Evolutionary conservation across 2,888 invertebrate genomes (phyloP), one percentile per base, ranked within the genome.

Genomic region (Microctonus brassicae): DNA sequence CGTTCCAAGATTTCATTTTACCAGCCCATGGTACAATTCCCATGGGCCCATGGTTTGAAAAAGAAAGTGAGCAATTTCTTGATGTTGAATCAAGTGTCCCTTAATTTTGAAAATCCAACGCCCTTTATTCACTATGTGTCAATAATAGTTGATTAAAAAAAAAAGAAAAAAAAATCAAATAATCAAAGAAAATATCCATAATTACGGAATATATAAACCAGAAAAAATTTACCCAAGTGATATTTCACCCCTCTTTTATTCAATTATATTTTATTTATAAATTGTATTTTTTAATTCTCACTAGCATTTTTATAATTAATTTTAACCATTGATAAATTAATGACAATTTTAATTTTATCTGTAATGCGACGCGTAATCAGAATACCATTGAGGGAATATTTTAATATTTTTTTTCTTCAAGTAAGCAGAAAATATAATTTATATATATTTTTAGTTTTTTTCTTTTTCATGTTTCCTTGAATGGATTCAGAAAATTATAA

Each of bases 1-100:
- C 81, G 85, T 85, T 83, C 87, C 87, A 83, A 79, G 80, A 81
- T 86, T 81, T 86, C 84, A 84, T 82, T 87, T 86, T 86, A 86
- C 84, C 82, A 82, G 80, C 79, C 87, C 87, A 78, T 87, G 86
- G 87, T 87, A 87, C 84, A 87, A 87, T 84, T 80, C 47, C 47
- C 47, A 47, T 47, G 47, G 47, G 47, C 47, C 47, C 47, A 47
- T 47, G 47, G 47, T 83, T 85, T 86, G 84, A 85, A 78, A 80
- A 79, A 78, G 78, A 81, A 83, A 80, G 86, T 86, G 86, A 86
- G 86, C 84, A 81, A 80, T 69, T 78, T 79, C 62, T 77, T 75
- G 74, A 76, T 78, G 73, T 77, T 78, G 72, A 58, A 36, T 39
- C 64, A 66, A 64, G 33, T 65, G 53, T 24, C 64, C 70, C 69